A percentile compares a stretch with the other conserved stretches of the same genome.
These are phyloP conservation scores for Aspiorhynchus laticeps DNA, from an alignment of 2,113 vertebrate genomes.

Conservation along the genomic window DNA sequence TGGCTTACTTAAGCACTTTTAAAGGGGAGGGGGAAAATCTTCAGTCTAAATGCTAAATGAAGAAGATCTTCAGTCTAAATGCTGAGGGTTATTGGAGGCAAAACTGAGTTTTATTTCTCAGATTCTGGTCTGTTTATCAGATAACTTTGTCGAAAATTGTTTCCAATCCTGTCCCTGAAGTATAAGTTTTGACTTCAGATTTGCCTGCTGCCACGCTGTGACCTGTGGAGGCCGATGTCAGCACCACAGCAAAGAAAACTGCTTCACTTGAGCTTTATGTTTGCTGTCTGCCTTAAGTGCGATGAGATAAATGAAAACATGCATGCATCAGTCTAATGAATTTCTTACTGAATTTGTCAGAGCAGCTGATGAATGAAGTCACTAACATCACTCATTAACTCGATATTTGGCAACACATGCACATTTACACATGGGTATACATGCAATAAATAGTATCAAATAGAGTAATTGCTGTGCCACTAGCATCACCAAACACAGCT, in stretches of 20 bases:
- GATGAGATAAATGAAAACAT: background rate
- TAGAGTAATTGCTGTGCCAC: no score
- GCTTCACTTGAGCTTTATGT: background rate
- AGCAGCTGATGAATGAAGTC: background rate
- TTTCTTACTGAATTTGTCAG: background rate
- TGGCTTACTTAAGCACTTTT: background rate
- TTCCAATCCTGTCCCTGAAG: slow-evolving; percentile 4
- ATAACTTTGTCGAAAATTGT: background rate
- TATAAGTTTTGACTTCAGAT: slow-evolving; percentile 17
- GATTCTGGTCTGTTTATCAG: background rate
- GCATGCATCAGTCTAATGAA: background rate
- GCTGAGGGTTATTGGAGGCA: background rate
- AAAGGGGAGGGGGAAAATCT: background rate
- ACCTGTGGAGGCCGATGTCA: slow-evolving; percentile 11
- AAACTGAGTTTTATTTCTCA: background rate
- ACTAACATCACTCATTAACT: background rate
- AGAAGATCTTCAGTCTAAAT: no score
- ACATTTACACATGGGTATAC: background rate
- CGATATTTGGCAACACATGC: background rate
- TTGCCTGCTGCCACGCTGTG: background rate
- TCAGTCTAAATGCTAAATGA: no score
- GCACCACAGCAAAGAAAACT: background rate
- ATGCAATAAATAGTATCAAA: no score
- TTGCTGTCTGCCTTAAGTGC: background rate
- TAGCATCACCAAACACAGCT: no score